These are phyloP conservation scores for Phasianus colchicus DNA, from an alignment of 2,113 vertebrate genomes.

Conservation along the genomic window DNA sequence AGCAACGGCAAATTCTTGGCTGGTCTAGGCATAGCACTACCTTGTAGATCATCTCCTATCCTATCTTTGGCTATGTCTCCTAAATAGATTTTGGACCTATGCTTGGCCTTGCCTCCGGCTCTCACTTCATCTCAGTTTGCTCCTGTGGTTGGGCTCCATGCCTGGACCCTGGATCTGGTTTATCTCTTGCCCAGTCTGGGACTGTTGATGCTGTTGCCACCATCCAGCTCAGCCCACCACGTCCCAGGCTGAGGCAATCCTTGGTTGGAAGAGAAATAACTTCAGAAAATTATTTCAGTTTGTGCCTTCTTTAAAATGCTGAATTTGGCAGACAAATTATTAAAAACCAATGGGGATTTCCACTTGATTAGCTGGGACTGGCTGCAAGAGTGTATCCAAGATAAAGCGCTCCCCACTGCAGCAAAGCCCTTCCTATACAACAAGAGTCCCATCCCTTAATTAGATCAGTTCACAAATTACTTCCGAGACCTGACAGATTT, in stretches of 20 bases:
- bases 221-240: accelerated
- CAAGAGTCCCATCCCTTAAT: neutral
- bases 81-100: neutral
- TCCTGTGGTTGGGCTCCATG: neutral
- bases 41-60: neutral
- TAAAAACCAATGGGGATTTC: conserved; percentile 30
- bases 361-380: conserved; percentile 2
- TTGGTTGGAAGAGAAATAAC: neutral
- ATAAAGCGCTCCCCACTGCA: neutral
- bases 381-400: conserved; percentile 6
- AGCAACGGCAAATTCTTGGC: neutral
- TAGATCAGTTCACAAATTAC: neutral
- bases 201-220: neutral
- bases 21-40: neutral
- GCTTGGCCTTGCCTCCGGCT: neutral
- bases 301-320: neutral
- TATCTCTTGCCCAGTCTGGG: neutral
- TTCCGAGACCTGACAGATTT: neutral
- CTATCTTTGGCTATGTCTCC: neutral
- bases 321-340: neutral
- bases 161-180: neutral
- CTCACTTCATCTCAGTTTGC: neutral
- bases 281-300: neutral
- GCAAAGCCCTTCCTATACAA: neutral
- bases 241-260: neutral